Base-by-base conservation (phyloP, 37 sponge, comb jelly and placozoan genomes). In the Mnemiopsis leidyi region DNA sequence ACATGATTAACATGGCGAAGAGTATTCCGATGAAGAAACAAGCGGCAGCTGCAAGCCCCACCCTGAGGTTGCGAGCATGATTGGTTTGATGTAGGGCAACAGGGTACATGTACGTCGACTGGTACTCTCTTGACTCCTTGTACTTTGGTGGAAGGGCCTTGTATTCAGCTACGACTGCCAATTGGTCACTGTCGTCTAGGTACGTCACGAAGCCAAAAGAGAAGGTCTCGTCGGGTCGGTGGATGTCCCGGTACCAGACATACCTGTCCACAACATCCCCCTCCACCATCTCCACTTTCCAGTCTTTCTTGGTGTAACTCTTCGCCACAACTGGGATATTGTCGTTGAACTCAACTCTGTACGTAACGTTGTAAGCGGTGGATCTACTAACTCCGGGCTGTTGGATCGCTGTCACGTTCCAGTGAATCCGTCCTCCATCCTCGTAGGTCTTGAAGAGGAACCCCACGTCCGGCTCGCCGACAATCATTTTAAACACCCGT, bases 21-120 rank as follows among this genome's bases (percentile, higher is more conserved):
- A 85, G 90, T n/a, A 85, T 61, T 40, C 90, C 90, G 40, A 85
- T 85, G 48, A 85, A 85, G 90, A 85, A 85, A 23, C 90, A 85
- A 13, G 48, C 48, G 5, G 90, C 61, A 40, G 90, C 90, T 0
- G 90, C 90, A 29, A 85, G 48, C 29, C 40, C 61, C 36, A 85
- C 16, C n/a, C 90, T 38, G 48, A 85, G 90, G 35, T 85, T 85
- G 48, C 90, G 13, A 13, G 90, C 90, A 39, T 25, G 38, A 29
- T 40, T 26, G 25, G 90, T 85, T 29, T 85, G 90, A 39, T 85
- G 90, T 7, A 85, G 90, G 23, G 90, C 90, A 0, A 85, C 90
- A 9, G 90, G 90, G 90, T 85, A 85, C 38, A 24, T 18, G 90
- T 85, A 85, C 29, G 90, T 36, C 2, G 90, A 36, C 29, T 0